Base-by-base conservation (phyloP, 92 coral and sea anemone genomes). In the Phenganax stokvisi region DNA sequence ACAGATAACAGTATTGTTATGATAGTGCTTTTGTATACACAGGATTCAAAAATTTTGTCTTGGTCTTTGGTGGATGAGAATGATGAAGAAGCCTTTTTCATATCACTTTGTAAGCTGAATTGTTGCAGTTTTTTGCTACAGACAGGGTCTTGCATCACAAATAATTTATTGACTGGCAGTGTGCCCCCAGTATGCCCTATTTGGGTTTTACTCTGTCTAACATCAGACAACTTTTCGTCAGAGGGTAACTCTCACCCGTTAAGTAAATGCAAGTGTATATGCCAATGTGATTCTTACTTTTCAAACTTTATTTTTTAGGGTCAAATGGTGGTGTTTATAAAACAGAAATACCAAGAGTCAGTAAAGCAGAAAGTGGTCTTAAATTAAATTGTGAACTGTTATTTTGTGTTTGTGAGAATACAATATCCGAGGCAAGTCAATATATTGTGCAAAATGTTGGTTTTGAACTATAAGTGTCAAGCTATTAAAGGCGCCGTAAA, bases 281-380 rank as follows among this genome's bases (percentile, higher is more conserved):
- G 65, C n/a, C 16, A 59, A 59, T 1, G 2, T 20, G 65, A 13
- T 59, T 59, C 27, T 13, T 1, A 13, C 27, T 13, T 13, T 51
- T 51, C 51, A 0, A 30, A 8, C 12, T 62, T 54, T 84, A 51
- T 81, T 10, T 3, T 28, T 10, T 54, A 93, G 97, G 97, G 97
- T 89, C 97, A 11, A 85, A 88, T 87, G 96, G 97, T 51, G 85
- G 85, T 28, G 76, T 93, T 54, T 89, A 92, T 71, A 56, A 85
- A 75, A 85, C 93, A 53, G 96, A 89, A 52, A 51, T 79, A 51
- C 83, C 83, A 11, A 47, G 2, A 52, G 29, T 79, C 8, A 65
- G 65, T 10, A 63, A 51, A 17, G 12, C 60, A 53, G 74, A 79
- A 51, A 15, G 15, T 60, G 73, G 55, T n/a, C 51, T 51, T 59